Percentiles rank a stretch among this genome's conserved stretches.
These are phyloP conservation scores for Gambusia affinis DNA, from an alignment of 2,113 vertebrate genomes.

Conservation along the genomic window DNA sequence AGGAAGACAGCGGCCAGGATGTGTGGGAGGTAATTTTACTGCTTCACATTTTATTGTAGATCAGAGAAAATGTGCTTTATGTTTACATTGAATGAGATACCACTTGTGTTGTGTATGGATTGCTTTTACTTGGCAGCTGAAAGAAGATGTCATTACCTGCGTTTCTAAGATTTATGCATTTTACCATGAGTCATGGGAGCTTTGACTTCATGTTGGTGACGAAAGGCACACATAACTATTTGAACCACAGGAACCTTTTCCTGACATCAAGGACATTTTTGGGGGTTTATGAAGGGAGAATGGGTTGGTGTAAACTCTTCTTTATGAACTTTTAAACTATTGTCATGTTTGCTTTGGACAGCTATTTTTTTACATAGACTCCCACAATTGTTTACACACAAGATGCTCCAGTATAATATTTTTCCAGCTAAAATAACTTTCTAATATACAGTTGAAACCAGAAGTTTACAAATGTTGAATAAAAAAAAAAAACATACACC, in stretches of 20 bases:
- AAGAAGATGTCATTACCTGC: slow-evolving; percentile 35
- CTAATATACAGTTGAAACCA: no score
- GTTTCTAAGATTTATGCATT: slow-evolving; percentile 34
- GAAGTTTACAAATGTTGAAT: no score
- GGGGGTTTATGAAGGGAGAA: not conserved
- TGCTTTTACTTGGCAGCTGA: slow-evolving; percentile 12
- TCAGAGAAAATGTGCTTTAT: slow-evolving; percentile 39
- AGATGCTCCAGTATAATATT: no score
- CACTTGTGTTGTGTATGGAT: not conserved
- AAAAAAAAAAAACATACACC: no score
- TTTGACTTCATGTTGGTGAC: slow-evolving; percentile 27
- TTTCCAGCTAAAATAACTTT: no score
- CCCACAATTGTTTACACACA: no score
- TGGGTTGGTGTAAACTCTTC: not conserved
- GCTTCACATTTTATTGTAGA: slow-evolving; percentile 37
- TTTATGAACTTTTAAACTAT: no score
- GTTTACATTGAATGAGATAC: slow-evolving; percentile 35
- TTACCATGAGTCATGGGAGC: slow-evolving; percentile 37
- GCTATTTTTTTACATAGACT: no score
- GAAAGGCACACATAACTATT: not conserved
- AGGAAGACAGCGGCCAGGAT: slow-evolving; percentile 63
- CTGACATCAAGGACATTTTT: not conserved
- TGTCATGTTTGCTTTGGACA: no score
- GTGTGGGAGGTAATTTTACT: slow-evolving; percentile 73
- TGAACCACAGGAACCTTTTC: not conserved